These are phyloP conservation scores for Flexamia atlantica DNA, from an alignment of 2,888 invertebrate genomes.

Conservation along the genomic window DNA sequence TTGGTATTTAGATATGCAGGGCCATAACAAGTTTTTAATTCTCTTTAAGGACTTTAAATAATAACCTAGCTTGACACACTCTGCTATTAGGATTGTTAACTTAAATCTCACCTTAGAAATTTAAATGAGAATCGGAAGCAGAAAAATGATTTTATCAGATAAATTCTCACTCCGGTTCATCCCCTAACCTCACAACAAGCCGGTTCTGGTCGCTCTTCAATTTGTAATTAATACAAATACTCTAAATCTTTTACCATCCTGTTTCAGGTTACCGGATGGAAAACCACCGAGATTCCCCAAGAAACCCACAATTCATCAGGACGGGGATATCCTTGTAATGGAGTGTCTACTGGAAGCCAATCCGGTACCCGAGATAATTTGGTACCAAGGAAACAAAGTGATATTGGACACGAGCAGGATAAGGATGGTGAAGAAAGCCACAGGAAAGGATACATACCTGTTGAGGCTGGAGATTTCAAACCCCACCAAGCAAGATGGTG, in stretches of 20 bases:
- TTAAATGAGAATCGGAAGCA: too few relatives aligned
- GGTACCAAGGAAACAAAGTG: constrained; percentile 94
- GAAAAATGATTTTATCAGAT: too few relatives aligned
- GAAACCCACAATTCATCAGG: constrained; percentile 97
- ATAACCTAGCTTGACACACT: too few relatives aligned
- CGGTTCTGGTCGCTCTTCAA: too few relatives aligned
- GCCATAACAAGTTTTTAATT: too few relatives aligned
- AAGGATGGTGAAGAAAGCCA: constrained; percentile 93
- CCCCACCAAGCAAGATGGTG: constrained; percentile 97
- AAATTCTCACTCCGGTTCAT: too few relatives aligned
- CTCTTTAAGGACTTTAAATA: too few relatives aligned
- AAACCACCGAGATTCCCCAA: constrained; percentile 97
- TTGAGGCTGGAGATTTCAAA: constrained; percentile 96
- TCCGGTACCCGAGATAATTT: constrained; percentile 96
- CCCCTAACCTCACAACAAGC: too few relatives aligned
- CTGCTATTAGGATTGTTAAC: too few relatives aligned
- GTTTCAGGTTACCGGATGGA: constrained; percentile 93
- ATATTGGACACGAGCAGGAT: constrained; percentile 91
- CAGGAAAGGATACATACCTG: constrained; percentile 93
- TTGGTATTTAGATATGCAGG: too few relatives aligned
- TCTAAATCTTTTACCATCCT: constrained; percentile 64
- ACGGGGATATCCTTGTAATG: constrained; percentile 95
- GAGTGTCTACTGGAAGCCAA: constrained; percentile 97
- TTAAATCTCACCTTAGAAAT: too few relatives aligned
- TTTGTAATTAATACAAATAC: too few relatives aligned